Percentiles rank a stretch among this genome's conserved stretches.
These are phyloP conservation scores for Herpailurus yagouaroundi DNA, from an alignment of 2,113 vertebrate species.

Conservation along the genomic window DNA sequence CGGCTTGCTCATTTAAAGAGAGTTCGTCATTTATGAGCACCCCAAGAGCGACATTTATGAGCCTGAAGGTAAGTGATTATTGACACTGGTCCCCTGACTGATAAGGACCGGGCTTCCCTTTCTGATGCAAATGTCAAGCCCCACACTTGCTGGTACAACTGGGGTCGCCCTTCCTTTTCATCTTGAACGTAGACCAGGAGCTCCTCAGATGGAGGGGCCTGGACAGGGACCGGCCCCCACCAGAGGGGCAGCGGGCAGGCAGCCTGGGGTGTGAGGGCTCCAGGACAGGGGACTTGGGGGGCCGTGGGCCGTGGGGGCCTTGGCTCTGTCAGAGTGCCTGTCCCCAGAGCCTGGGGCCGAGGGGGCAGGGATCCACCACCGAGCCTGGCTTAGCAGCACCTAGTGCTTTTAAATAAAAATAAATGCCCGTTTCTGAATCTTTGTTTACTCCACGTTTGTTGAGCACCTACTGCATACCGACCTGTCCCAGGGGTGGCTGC, in stretches of 20 bases:
- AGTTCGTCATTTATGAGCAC: background rate
- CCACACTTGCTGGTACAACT: rapidly evolving
- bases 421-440: background rate
- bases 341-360: background rate
- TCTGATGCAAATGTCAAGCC: constrained; percentile 15
- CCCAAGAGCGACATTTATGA: constrained; percentile 7
- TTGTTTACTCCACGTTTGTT: rapidly evolving
- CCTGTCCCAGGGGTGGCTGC: background rate
- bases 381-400: rapidly evolving
- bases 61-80: constrained; percentile 30
- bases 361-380: background rate
- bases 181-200: background rate
- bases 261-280: too few relatives aligned
- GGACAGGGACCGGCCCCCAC: too few relatives aligned
- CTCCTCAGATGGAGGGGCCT: background rate
- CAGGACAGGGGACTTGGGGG: too few relatives aligned
- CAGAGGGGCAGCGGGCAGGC: background rate
- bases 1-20: constrained; percentile 51
- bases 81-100: background rate
- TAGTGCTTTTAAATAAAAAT: background rate
- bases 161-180: background rate
- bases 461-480: background rate
- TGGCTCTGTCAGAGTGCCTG: background rate
- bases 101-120: background rate
- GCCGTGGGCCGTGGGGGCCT: background rate